Base-by-base conservation (phyloP, 2,888 invertebrate species). In the Ormia ochracea region DNA sequence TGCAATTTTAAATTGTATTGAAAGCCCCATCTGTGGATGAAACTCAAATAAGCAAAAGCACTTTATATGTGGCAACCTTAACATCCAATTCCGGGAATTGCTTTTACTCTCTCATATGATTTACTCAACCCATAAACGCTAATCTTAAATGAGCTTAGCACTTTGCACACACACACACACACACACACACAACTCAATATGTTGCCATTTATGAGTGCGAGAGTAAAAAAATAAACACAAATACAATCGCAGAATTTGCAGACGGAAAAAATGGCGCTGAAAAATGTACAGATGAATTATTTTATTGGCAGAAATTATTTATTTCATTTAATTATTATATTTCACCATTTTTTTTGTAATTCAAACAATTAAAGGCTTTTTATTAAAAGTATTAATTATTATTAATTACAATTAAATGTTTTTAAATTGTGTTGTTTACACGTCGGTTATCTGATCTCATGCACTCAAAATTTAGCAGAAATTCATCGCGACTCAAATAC, bases 81-180 rank as follows among this genome's bases (percentile, higher is more conserved):
- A 50, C 31, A 66, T 66, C 66, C 56, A 66, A 76, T 76, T 76
- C 76, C 72, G 41, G 66, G 80, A 80, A 76, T 76, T 50, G 41
- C 19, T 61, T 54, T 33, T 36, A 33, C 61, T 63, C 69, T 28
- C 5, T 41, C 14, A 56, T 48, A 12, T 10, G 23, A 3, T 12
- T 12, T 12, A 38, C 52, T 56, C 56, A 58, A 68, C 33, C 50
- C 59, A 58, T 31, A 7, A 68, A 69, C 26, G 33, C 33, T 43
- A 26, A 36, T 38, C n/a, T 10, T 14, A 33, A 45, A 45, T 31
- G 48, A 69, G 58, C 26, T 59, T 56, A 10, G 19, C 26, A 7
- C 1, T 23, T 5, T 56, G 17, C n/a, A 9, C 10, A 10, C n/a
- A 48, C 48, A 31, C 38, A 45, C 12, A 48, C 21, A 5, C n/a